Evolutionary conservation across 2,888 invertebrate genomes (phyloP).

Genomic region (Isoperla grammatica): DNA sequence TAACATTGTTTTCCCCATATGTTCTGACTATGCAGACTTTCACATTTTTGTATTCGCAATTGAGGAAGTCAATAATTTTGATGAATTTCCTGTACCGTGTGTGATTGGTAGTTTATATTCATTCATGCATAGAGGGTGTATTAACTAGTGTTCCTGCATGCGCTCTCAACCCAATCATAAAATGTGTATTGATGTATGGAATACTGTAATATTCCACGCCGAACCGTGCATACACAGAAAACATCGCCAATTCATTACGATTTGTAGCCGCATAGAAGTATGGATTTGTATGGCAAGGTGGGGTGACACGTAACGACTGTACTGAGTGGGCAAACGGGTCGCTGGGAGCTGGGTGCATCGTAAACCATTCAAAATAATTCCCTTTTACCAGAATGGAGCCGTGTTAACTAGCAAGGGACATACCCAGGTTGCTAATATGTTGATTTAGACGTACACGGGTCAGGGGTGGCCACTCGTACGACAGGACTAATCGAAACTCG

Average conservation of each 20-base stretch:
- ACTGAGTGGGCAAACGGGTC: neutral
- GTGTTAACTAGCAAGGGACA: constrained; percentile 9
- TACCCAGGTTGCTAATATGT: constrained; percentile 5
- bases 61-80: neutral
- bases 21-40: too few species aligned
- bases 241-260: neutral
- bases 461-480: too few species aligned
- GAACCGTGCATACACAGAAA: too few species aligned
- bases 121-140: constrained; percentile 5
- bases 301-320: neutral
- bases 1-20: too few species aligned
- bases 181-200: constrained; percentile 2
- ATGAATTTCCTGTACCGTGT: neutral
- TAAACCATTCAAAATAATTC: constrained; percentile 14
- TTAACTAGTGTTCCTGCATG: neutral
- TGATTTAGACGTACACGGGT: neutral
- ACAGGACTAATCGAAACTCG: too few species aligned
- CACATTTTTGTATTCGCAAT: too few species aligned
- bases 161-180: neutral
- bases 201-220: too few species aligned
- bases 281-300: constrained; percentile 7
- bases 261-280: constrained; percentile 2
- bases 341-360: neutral
- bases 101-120: constrained; percentile 6
- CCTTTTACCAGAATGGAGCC: constrained; percentile 9